Base-by-base conservation (phyloP, 2,888 invertebrate genomes). In the Polyommatus iphigenia region DNA sequence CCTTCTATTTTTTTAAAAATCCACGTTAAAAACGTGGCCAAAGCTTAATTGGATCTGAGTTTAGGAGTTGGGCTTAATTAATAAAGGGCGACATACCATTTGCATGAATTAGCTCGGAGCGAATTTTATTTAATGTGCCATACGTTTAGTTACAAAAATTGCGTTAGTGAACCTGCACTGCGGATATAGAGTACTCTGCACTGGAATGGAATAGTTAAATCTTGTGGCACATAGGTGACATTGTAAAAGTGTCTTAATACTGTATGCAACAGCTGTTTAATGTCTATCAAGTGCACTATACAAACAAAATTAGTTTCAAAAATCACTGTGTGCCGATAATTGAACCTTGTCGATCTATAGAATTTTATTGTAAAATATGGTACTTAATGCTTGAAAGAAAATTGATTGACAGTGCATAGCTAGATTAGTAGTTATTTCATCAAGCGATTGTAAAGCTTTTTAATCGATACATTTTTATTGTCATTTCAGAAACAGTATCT, bases 91-190 rank as follows among this genome's bases (percentile, higher is more conserved):
- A 87, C 89, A 88, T 85, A 85, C 85, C 84, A 87, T 88, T 88
- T 88, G 87, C 82, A 83, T 85, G 86, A 89, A 89, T 89, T 88
- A 87, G 87, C 87, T 84, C 81, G 80, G 80, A 85, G 85, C 83
- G 84, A 85, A 88, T 89, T 90, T 89, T 88, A 89, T 89, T 89
- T 86, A 91, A 90, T 89, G 86, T 89, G 85, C 85, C 88, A 88
- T 89, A 85, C 87, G 86, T 90, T 90, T 85, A 87, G 87, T 88
- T 88, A 90, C 88, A 90, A 91, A 91, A 92, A 91, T 91, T 88
- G 87, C 86, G 86, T 88, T 89, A 87, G 79, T 78, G 78, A 79
- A 77, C 78, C 79, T 73, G 78, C 72, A 76, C 77, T 79, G 72
- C 15, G n/a, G 78, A 81, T 77, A 18, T 29, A 78, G 62, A 57